phyloP scores from a whole-genome alignment of 2,113 vertebrate genomes.

The Malurus melanocephalus region DNA sequence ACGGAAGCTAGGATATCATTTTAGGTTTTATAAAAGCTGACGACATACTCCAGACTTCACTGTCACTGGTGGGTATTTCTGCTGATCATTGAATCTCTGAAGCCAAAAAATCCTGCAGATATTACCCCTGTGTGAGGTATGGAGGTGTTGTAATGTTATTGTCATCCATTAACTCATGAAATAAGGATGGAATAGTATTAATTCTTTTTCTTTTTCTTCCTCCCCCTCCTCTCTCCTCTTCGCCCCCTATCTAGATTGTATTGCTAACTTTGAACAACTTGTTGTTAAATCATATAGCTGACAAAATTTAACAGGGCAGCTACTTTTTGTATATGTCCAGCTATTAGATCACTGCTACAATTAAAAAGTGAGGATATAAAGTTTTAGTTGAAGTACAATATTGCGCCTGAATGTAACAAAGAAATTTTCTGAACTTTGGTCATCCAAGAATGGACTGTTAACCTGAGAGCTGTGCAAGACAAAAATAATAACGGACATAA shows the following conservation, averaged over 20 bases:
- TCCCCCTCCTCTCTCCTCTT: fast-evolving
- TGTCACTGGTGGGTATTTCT: neutral
- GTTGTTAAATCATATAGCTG: neutral
- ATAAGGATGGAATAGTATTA: neutral
- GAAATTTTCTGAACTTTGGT: neutral
- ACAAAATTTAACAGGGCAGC: neutral
- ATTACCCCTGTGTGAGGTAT: neutral
- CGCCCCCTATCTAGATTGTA: neutral
- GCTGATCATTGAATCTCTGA: neutral
- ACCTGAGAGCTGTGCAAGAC: neutral
- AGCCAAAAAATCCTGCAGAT: neutral
- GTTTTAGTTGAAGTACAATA: neutral
- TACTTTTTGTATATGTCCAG: neutral
- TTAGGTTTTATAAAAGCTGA: neutral
- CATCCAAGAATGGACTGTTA: neutral
- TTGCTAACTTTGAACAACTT: neutral
- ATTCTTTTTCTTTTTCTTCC: neutral
- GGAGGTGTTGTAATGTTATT: neutral
- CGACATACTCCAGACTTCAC: neutral
- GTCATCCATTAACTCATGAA: neutral
- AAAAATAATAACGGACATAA: neutral
- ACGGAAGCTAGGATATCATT: neutral
- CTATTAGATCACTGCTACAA: neutral
- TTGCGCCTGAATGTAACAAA: neutral
- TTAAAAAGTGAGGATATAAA: neutral